Conservation (phyloP, 1,140 invertebrate genomes). For the Monochamus saltuarius region DNA sequence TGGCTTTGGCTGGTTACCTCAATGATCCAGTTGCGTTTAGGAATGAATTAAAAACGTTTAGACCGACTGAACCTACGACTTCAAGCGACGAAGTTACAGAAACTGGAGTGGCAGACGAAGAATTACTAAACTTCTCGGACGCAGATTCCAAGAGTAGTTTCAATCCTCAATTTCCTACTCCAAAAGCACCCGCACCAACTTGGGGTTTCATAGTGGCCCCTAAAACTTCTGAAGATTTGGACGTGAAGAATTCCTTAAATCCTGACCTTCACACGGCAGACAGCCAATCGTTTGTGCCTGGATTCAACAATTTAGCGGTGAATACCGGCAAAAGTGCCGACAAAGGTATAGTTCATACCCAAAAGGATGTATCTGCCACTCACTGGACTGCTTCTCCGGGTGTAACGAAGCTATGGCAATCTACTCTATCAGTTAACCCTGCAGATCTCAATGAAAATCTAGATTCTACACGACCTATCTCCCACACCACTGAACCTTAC, state of each 20-base stretch:
- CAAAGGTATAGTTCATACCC: conserved; percentile 18
- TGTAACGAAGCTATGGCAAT: conserved; percentile 63
- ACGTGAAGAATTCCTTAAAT: conserved; percentile 39
- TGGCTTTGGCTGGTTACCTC: conserved; percentile 76
- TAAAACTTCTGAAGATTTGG: conserved; percentile 20
- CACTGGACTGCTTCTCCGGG: conserved; percentile 59
- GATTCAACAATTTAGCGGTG: conserved; percentile 39
- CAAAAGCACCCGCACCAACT: conserved; percentile 35
- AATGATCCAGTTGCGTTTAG: conserved; percentile 78
- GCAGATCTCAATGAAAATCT: conserved; percentile 67
- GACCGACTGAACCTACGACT: conserved; percentile 69
- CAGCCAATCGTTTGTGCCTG: conserved; percentile 44
- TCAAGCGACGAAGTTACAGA: conserved; percentile 44
- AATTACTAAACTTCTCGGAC: conserved; percentile 75
- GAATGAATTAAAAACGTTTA: conserved; percentile 69
- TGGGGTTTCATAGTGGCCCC: conserved; percentile 43
- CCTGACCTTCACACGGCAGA: conserved; percentile 42
- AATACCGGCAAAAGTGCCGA: conserved; percentile 12
- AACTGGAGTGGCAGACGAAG: conserved; percentile 57
- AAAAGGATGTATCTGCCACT: conserved; percentile 41
- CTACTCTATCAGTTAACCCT: conserved; percentile 67
- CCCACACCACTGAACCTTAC: conserved; percentile 21
- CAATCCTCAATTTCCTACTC: conserved; percentile 35
- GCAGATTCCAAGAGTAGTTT: conserved; percentile 53
- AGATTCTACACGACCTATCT: conserved; percentile 46